phyloP scores from a whole-genome alignment of 2,113 vertebrate genomes.

The Oxygymnocypris stewartii region DNA sequence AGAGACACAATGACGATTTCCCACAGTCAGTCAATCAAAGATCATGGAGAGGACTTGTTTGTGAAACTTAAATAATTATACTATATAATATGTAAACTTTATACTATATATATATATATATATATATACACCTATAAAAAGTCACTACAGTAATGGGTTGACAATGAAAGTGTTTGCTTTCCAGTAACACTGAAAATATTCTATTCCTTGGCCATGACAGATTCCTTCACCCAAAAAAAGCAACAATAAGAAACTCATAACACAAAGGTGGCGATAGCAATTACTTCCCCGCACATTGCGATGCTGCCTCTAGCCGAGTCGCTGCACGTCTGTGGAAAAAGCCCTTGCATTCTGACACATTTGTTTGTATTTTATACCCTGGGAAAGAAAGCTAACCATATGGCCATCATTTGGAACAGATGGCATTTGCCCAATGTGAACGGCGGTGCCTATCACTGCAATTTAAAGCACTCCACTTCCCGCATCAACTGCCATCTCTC shows the following conservation, averaged over 20 bases:
- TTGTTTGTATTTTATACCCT: slow-evolving; percentile 82
- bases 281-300: slow-evolving; percentile 62
- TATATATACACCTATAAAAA: background rate
- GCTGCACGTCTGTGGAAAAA: slow-evolving; percentile 81
- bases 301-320: slow-evolving; percentile 75
- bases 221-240: slow-evolving; percentile 55
- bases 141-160: slow-evolving; percentile 50
- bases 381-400: slow-evolving; percentile 82
- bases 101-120: no score
- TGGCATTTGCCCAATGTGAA: slow-evolving; percentile 86
- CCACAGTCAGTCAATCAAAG: slow-evolving; percentile 9
- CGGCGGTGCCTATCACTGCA: slow-evolving; percentile 74
- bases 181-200: slow-evolving; percentile 45
- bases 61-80: background rate
- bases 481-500: slow-evolving; percentile 74
- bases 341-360: slow-evolving; percentile 82
- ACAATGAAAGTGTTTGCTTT: slow-evolving; percentile 53
- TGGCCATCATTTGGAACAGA: slow-evolving; percentile 83
- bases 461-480: slow-evolving; percentile 75
- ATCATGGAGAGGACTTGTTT: slow-evolving; percentile 3
- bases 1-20: slow-evolving; percentile 24
- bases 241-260: slow-evolving; percentile 29
- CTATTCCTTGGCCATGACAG: slow-evolving; percentile 49
- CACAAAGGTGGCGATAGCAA: slow-evolving; percentile 34
- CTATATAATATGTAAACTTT: no score